Percentiles rank a stretch among this genome's conserved stretches.
Evolutionary conservation across 2,113 vertebrate genomes (phyloP).

Genomic region (Toxotes chatareus): DNA sequence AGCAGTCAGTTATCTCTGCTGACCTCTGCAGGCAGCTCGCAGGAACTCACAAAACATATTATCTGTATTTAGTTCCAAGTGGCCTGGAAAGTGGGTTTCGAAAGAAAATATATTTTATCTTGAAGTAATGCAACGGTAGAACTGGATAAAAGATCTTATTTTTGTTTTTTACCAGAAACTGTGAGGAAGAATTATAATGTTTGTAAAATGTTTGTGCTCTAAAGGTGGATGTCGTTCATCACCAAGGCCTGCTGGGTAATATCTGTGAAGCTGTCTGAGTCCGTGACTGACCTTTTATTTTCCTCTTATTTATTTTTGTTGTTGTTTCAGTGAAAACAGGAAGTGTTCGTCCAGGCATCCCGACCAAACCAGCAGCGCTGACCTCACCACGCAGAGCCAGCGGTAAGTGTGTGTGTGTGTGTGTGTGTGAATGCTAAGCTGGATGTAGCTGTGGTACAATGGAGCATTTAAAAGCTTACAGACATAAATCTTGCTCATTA

Average conservation of each 20-base stretch:
- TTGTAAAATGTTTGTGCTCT: too few relatives aligned
- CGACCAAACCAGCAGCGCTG: slow-evolving; percentile 59
- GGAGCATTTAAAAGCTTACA: slow-evolving; percentile 44
- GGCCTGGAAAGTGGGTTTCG: too few relatives aligned
- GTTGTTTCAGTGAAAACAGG: slow-evolving; percentile 54
- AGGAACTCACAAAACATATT: not conserved
- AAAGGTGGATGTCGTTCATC: not conserved
- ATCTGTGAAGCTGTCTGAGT: not conserved
- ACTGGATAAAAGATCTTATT: too few relatives aligned
- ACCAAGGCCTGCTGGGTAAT: not conserved
- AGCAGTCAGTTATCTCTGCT: not conserved
- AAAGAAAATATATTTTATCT: too few relatives aligned
- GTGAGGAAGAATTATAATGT: too few relatives aligned
- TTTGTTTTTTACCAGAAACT: too few relatives aligned
- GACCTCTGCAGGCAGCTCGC: not conserved
- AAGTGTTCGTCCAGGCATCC: slow-evolving; percentile 49
- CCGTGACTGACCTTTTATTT: not conserved
- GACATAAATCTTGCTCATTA: slow-evolving; percentile 32
- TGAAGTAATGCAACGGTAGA: too few relatives aligned
- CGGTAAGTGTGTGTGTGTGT: slow-evolving; percentile 48
- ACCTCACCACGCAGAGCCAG: slow-evolving; percentile 51
- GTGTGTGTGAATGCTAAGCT: slow-evolving; percentile 32
- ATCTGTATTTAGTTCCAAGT: too few relatives aligned
- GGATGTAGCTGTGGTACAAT: slow-evolving; percentile 34
- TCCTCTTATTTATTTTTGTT: not conserved